Conservation (phyloP, 2,797 vertebrate genomes). For the Antrozous pallidus region DNA sequence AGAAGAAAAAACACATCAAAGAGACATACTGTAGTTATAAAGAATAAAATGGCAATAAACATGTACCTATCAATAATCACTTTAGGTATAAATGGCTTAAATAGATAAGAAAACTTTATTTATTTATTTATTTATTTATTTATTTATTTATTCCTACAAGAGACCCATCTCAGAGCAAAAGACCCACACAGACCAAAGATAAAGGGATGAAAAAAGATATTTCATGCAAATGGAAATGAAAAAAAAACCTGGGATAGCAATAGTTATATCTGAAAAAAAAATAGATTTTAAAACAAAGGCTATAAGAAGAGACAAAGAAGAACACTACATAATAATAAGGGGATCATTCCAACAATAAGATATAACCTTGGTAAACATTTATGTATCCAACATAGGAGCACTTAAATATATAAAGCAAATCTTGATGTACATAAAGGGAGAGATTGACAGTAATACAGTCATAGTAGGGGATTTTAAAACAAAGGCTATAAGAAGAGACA, state of each 20-base stretch:
- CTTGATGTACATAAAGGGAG: too few species aligned
- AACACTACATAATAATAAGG: not conserved
- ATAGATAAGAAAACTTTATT: not conserved
- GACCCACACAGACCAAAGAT: not conserved
- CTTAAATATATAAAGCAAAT: too few species aligned
- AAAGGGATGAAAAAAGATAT: not conserved
- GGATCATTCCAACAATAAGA: not conserved
- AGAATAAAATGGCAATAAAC: not conserved
- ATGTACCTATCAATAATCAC: not conserved
- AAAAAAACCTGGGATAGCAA: not conserved
- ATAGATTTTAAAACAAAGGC: not conserved
- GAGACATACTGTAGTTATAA: not conserved
- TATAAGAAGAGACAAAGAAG: not conserved
- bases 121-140: too few species aligned
- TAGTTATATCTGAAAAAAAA: not conserved
- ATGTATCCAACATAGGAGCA: too few species aligned
- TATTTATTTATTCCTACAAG: too few species aligned
- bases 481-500: not conserved
- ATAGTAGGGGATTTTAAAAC: not conserved
- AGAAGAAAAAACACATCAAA: not conserved
- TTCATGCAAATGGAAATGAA: not conserved
- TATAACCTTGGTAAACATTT: too few species aligned
- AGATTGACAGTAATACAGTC: too few species aligned
- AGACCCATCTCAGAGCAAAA: not conserved
- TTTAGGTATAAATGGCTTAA: not conserved